Evolutionary conservation across 2,888 invertebrate genomes (phyloP).

Genomic region (Drosophila paucipuncta): DNA sequence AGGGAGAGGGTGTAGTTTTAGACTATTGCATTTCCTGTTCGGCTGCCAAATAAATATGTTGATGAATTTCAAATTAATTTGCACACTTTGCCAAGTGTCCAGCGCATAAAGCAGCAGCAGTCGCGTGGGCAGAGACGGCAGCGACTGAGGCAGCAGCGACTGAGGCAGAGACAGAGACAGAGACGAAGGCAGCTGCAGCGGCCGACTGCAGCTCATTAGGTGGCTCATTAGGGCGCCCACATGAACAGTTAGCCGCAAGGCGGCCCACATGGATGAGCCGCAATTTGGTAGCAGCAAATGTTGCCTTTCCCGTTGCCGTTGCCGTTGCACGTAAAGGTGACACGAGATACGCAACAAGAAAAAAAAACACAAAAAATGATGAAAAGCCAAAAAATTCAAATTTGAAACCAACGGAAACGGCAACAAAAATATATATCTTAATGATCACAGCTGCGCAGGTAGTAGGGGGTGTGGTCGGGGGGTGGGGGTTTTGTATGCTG

Average conservation of each 20-base stretch:
- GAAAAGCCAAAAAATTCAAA: slow-evolving; percentile 19
- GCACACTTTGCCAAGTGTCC: slow-evolving; percentile 62
- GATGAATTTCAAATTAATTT: slow-evolving; percentile 76
- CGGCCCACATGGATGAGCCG: slow-evolving; percentile 22
- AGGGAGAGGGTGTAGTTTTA: background rate
- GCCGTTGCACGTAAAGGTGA: slow-evolving; percentile 41
- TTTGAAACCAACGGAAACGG: slow-evolving; percentile 51
- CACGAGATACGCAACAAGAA: slow-evolving; percentile 11
- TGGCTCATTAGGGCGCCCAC: slow-evolving; percentile 72
- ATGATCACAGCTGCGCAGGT: slow-evolving; percentile 48
- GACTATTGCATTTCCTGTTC: slow-evolving; percentile 70
- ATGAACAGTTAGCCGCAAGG: slow-evolving; percentile 39
- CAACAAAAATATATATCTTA: slow-evolving; percentile 50
- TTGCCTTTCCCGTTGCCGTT: slow-evolving; percentile 1
- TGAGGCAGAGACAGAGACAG: background rate
- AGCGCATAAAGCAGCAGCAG: slow-evolving; percentile 8
- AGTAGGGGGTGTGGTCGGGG: background rate
- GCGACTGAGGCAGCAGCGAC: slow-evolving; percentile 7
- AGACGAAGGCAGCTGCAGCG: background rate
- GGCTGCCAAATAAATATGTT: slow-evolving; percentile 61
- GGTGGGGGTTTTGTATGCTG: background rate
- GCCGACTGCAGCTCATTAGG: slow-evolving; percentile 55
- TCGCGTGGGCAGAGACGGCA: background rate
- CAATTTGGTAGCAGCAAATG: slow-evolving; percentile 14
- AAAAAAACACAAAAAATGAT: background rate